phyloP scores from a whole-genome alignment of 2,113 vertebrate genomes.

The Nematolebias whitei region DNA sequence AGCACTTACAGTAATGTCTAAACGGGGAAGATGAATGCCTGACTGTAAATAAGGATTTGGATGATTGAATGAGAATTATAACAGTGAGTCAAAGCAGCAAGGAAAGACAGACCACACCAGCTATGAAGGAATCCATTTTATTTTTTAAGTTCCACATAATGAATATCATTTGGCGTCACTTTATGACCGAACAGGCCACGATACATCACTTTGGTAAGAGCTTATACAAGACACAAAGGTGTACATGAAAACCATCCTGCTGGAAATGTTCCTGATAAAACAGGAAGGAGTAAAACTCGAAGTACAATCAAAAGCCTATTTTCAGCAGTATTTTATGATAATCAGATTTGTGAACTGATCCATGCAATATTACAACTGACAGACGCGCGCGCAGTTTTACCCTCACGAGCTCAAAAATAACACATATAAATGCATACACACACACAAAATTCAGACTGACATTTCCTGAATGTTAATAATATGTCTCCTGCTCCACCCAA shows the following conservation, averaged over 20 bases:
- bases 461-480: slow-evolving; percentile 80
- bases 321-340: slow-evolving; percentile 61
- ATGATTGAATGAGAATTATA: background rate
- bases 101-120: background rate
- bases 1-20: slow-evolving; percentile 1
- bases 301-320: slow-evolving; percentile 60
- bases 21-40: background rate
- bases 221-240: slow-evolving; percentile 42
- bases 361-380: slow-evolving; percentile 64
- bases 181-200: slow-evolving; percentile 15
- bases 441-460: slow-evolving; percentile 34
- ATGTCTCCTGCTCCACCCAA: slow-evolving; percentile 87
- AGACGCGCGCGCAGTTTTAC: slow-evolving; percentile 27
- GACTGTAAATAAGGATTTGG: background rate
- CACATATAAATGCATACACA: background rate
- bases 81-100: background rate
- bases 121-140: slow-evolving; percentile 41
- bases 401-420: slow-evolving; percentile 15
- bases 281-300: slow-evolving; percentile 32
- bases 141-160: slow-evolving; percentile 40
- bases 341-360: slow-evolving; percentile 70
- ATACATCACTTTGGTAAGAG: slow-evolving; percentile 36
- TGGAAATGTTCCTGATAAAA: slow-evolving; percentile 54
- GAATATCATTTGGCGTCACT: slow-evolving; percentile 28
- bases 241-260: slow-evolving; percentile 24